A percentile compares a stretch with the other conserved stretches of the same genome.
Evolutionary conservation across 2,113 vertebrate genomes (phyloP).

Genomic region (Channa maculata): DNA sequence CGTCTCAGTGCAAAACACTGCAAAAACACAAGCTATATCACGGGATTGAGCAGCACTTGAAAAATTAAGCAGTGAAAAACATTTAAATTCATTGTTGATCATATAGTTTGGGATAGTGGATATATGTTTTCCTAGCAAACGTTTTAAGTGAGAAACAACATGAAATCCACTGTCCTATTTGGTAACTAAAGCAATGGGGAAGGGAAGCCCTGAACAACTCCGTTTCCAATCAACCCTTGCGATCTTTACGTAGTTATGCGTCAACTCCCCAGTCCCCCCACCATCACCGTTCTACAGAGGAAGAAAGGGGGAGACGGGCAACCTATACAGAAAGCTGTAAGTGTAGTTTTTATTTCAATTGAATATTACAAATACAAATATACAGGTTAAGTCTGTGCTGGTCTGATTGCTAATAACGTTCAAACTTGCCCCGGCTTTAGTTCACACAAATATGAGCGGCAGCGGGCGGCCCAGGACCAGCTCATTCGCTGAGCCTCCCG

Average conservation of each 20-base stretch:
- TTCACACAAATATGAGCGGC: conserved; percentile 87
- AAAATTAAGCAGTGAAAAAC: too few relatives aligned
- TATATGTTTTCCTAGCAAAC: too few relatives aligned
- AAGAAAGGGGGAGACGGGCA: conserved; percentile 86
- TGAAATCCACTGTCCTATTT: too few relatives aligned
- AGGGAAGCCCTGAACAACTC: conserved; percentile 50
- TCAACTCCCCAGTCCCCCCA: conserved; percentile 81
- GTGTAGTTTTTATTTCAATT: conserved; percentile 71
- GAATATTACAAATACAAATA: conserved; percentile 54
- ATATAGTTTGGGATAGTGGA: not conserved
- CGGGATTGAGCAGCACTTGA: too few relatives aligned
- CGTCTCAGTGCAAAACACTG: too few relatives aligned
- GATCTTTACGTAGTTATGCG: conserved; percentile 74
- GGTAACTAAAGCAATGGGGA: too few relatives aligned
- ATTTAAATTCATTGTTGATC: not conserved
- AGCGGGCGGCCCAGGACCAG: conserved; percentile 88
- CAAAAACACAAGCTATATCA: too few relatives aligned
- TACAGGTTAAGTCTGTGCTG: conserved; percentile 48
- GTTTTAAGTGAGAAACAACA: too few relatives aligned
- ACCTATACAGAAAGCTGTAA: conserved; percentile 75
- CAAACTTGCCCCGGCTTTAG: conserved; percentile 80
- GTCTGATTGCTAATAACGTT: conserved; percentile 66
- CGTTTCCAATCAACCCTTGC: conserved; percentile 76
- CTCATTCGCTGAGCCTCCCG: conserved; percentile 88
- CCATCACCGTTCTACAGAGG: conserved; percentile 79